Conservation (phyloP, 2,888 invertebrate genomes). For the Pantelozetes paolii region DNA sequence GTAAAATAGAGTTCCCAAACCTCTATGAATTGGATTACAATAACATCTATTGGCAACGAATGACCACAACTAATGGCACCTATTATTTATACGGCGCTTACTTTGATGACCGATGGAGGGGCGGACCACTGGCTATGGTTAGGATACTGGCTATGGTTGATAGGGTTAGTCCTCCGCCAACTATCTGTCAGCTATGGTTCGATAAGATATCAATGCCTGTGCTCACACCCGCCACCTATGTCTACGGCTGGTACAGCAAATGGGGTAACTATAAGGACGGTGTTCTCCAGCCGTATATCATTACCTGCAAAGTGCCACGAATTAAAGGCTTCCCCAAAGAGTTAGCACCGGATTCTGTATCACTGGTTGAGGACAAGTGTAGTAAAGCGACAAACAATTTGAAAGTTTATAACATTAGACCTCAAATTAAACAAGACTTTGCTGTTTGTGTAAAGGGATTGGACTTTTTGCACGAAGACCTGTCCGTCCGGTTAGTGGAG, state of each 20-base stretch:
- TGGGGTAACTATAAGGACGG: constrained; percentile 91
- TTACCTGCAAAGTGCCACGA: constrained; percentile 76
- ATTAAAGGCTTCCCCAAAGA: constrained; percentile 44
- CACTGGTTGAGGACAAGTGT: constrained; percentile 76
- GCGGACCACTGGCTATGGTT: constrained; percentile 78
- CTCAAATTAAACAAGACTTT: constrained; percentile 67
- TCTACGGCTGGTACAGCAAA: constrained; percentile 88
- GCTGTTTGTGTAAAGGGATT: constrained; percentile 91
- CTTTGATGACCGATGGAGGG: constrained; percentile 74
- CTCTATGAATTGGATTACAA: constrained; percentile 87
- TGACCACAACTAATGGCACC: constrained; percentile 68
- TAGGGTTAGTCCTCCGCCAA: constrained; percentile 69
- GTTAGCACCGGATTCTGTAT: constrained; percentile 62
- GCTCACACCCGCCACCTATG: constrained; percentile 84
- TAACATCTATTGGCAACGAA: constrained; percentile 87
- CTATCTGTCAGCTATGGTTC: constrained; percentile 60
- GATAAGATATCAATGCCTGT: constrained; percentile 57
- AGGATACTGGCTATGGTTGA: constrained; percentile 83
- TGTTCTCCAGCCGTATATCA: constrained; percentile 82
- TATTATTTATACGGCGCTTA: constrained; percentile 87
- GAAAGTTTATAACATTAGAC: constrained; percentile 73
- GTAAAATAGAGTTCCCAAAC: constrained; percentile 59
- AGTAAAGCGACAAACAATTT: constrained; percentile 76
- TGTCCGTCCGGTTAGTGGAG: constrained; percentile 81
- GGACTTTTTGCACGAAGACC: constrained; percentile 84